Evolutionary conservation across 1,140 invertebrate genomes (phyloP).

Genomic region (Bicyclus anynana): DNA sequence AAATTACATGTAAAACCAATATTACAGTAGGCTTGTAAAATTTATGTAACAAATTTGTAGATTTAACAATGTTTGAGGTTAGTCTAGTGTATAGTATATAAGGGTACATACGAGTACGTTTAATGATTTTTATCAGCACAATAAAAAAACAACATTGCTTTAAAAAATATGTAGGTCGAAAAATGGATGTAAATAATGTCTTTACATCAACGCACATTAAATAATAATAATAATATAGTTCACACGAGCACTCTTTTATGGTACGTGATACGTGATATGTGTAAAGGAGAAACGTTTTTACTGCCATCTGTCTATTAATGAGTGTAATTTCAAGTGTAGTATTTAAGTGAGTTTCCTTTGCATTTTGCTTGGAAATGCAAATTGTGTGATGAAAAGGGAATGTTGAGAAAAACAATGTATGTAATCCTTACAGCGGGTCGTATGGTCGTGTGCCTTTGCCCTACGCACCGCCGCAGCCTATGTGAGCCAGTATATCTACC

Average conservation of each 20-base stretch:
- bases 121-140: conserved; percentile 32
- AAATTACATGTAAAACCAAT: conserved; percentile 7
- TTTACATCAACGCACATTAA: conserved; percentile 25
- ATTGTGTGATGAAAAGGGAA: conserved; percentile 9
- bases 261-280: conserved; percentile 21
- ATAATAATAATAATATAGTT: conserved; percentile 22
- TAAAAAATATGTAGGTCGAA: conserved; percentile 20
- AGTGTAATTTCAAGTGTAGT: conserved; percentile 7
- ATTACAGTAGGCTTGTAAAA: conserved; percentile 17
- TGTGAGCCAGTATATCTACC: background rate
- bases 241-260: conserved; percentile 22
- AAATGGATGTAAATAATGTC: conserved; percentile 32
- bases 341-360: conserved; percentile 22
- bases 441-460: conserved; percentile 2
- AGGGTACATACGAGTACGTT: conserved; percentile 21
- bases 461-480: conserved; percentile 4
- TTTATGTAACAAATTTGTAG: conserved; percentile 24
- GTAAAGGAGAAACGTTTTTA: conserved; percentile 17
- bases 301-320: conserved; percentile 22
- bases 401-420: conserved; percentile 3
- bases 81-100: conserved; percentile 20
- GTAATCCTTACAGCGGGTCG: background rate
- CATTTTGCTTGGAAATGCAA: conserved; percentile 24
- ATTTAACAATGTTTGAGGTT: conserved; percentile 19
- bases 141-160: conserved; percentile 23